Percentiles rank a stretch among this genome's conserved stretches.
These are phyloP conservation scores for Champsocephalus esox DNA, from an alignment of 2,797 vertebrate species.

Conservation along the genomic window DNA sequence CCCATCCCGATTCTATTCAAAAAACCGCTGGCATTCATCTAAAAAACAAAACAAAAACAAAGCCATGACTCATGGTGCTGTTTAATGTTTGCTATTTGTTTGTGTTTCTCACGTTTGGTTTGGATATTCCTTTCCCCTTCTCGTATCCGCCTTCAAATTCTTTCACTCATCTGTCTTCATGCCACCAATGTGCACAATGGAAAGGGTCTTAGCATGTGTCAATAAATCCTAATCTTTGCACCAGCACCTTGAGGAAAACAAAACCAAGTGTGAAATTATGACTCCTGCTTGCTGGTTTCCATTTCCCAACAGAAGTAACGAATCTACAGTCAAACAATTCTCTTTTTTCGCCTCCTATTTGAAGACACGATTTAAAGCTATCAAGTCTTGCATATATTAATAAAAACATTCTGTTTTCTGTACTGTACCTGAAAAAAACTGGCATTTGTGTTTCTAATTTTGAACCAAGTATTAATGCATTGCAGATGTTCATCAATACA, in stretches of 20 bases:
- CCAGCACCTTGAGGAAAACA: background rate
- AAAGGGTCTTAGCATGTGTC: slow-evolving; percentile 39
- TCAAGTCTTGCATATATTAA: background rate
- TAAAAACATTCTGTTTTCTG: background rate
- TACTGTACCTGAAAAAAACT: background rate
- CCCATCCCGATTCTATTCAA: slow-evolving; percentile 36
- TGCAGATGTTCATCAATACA: slow-evolving; percentile 10
- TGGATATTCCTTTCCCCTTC: background rate
- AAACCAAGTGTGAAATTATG: slow-evolving; percentile 9
- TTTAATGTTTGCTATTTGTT: background rate
- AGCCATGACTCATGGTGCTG: background rate
- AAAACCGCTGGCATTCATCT: slow-evolving; percentile 16
- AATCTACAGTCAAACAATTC: slow-evolving; percentile 17
- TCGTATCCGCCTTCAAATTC: background rate
- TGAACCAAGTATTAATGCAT: slow-evolving; percentile 1
- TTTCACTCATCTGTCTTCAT: slow-evolving; percentile 21
- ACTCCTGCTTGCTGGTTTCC: slow-evolving; percentile 24
- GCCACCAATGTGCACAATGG: slow-evolving; percentile 28
- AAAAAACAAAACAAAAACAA: background rate
- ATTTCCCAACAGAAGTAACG: slow-evolving; percentile 13
- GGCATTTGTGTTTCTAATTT: background rate
- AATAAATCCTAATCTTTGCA: slow-evolving; percentile 45
- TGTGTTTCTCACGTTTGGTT: background rate
- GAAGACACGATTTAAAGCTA: background rate
- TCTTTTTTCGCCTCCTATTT: background rate